Base-by-base conservation (phyloP, 1,140 invertebrate species). In the Aphaenogaster ashmeadi region DNA sequence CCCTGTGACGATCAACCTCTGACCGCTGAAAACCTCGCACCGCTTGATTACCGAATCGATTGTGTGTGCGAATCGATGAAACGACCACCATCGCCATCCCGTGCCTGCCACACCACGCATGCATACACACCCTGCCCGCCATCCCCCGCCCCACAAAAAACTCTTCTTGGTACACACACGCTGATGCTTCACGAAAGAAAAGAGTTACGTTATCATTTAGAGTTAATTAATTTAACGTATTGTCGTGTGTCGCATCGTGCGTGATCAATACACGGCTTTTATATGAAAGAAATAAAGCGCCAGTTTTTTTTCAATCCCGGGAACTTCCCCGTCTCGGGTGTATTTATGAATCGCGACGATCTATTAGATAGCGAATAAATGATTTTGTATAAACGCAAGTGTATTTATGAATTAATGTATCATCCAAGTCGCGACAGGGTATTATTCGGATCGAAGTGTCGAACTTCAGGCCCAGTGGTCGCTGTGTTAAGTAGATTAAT, bases 11-110 rank as follows among this genome's bases (percentile, higher is more conserved):
- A 93, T 92, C 93, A 92, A 94, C 92, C 88, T 91, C 91, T 84
- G 92, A 92, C 90, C 88, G 89, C 92, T 67, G 78, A 81, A 75
- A 90, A 93, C 89, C 69, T 74, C 69, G 88, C 93, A 92, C 62
- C 93, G 92, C 91, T 94, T 92, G 90, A 92, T 90, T 93, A 92
- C 88, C 89, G 87, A 91, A 92, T 92, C 88, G 88, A 71, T 69
- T 81, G 62, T 69, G 78, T 69, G 64, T 81, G 64, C 66, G 78
- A 81, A 78, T 88, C 54, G 64, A 81, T 78, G 74, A 87, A 84
- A 85, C 44, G n/a, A 87, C 86, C 60, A 72, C 56, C 67, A 88
- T 60, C 78, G 79, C 75, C 80, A 84, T 84, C 80, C 69, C 41
- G 62, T 69, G 80, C 54, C 80, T 83, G 67, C 80, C 67, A 72